A percentile compares a stretch with the other conserved stretches of the same genome.
phyloP scores from a whole-genome alignment of 2,888 invertebrate species.

The Zeuzera pyrina region DNA sequence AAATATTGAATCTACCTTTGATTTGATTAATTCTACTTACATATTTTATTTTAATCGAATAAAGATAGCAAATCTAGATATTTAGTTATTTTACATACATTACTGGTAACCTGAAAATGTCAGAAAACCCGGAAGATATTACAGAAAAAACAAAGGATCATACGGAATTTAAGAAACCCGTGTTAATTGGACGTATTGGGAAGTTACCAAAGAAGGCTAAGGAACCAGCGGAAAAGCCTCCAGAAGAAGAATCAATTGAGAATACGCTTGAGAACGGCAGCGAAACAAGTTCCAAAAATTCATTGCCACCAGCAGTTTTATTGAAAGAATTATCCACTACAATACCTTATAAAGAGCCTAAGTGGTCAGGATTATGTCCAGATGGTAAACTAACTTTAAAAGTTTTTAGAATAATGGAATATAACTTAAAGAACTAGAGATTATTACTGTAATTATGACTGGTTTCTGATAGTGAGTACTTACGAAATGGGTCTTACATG shows the following conservation, averaged over 20 bases:
- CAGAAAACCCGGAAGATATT: no score
- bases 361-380: constrained; percentile 83
- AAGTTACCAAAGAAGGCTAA: constrained; percentile 62
- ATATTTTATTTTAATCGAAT: no score
- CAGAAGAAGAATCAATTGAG: constrained; percentile 21
- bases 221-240: constrained; percentile 11
- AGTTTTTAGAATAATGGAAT: constrained; percentile 1
- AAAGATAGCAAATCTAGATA: no score
- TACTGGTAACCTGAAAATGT: no score
- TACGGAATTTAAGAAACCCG: constrained; percentile 69
- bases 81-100: no score
- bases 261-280: constrained; percentile 13
- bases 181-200: constrained; percentile 65
- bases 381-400: constrained; percentile 45
- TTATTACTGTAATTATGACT: no score
- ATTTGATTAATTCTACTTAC: no score
- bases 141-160: constrained; percentile 22
- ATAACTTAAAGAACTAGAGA: no score
- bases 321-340: constrained; percentile 49
- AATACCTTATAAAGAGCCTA: constrained; percentile 83
- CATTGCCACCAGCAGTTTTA: constrained; percentile 36
- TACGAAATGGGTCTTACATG: no score
- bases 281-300: constrained; percentile 24
- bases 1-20: no score
- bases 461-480: no score